Conservation (phyloP, 2,888 invertebrate species). For the Aphodius sticticus region DNA sequence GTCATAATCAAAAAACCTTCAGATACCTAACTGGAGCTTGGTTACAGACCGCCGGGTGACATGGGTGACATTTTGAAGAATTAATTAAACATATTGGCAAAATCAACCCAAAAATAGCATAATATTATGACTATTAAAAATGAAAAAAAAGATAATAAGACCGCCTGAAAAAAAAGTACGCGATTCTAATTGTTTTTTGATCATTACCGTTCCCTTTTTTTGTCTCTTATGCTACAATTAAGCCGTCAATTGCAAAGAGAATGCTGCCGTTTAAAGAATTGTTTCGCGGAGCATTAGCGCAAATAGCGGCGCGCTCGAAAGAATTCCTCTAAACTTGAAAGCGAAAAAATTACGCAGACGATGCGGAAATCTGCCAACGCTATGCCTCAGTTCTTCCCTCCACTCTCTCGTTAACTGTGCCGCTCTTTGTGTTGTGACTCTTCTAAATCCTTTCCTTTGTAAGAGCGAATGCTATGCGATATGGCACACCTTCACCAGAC, state of each 20-base stretch:
- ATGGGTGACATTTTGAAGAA: no score
- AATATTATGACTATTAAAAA: no score
- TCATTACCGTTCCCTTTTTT: not conserved
- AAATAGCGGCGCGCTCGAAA: not conserved
- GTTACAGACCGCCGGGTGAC: no score
- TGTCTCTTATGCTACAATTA: not conserved
- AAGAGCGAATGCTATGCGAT: not conserved
- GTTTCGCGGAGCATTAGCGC: not conserved
- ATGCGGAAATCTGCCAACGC: not conserved
- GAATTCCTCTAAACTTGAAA: not conserved
- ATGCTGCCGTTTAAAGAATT: not conserved
- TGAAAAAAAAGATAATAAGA: no score
- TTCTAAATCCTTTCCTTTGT: not conserved
- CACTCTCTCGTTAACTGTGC: not conserved
- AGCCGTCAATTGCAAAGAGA: not conserved
- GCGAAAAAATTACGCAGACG: constrained; percentile 4
- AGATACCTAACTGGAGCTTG: no score
- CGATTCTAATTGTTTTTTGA: not conserved
- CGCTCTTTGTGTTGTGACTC: not conserved
- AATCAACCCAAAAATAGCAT: no score
- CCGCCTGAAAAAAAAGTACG: no score
- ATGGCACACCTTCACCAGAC: not conserved
- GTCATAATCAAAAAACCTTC: no score
- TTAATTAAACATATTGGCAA: no score
- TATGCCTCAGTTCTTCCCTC: not conserved